Base-by-base conservation (phyloP, 2,113 vertebrate genomes). In the Thamnaconus septentrionalis region DNA sequence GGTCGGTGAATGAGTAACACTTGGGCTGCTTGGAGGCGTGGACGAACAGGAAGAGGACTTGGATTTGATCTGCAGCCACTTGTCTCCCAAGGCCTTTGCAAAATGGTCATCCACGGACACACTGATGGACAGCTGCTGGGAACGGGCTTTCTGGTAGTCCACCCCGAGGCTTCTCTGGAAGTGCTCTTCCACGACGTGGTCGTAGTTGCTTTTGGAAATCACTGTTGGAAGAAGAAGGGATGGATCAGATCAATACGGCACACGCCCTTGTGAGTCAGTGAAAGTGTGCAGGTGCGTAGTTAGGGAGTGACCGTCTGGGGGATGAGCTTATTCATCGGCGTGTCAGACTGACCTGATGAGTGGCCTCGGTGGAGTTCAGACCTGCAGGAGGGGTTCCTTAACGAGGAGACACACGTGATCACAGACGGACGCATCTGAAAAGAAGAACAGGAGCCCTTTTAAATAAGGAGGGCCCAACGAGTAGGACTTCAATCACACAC, bases 41-140 rank as follows among this genome's bases (percentile, higher is more conserved):
- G 87, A 91, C 3, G 89, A 90, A n/a, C 90, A 89, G 57, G 90
- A 88, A 51, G 89, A 87, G 11, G 89, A 90, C 56, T 87, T 90
- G 61, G 85, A 86, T 64, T 91, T 91, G 8, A 93, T 86, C 76
- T 92, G 85, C 41, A 86, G 87, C 92, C 92, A 93, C 71, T 91
- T 92, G 63, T 93, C 91, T 5, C 92, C 92, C 67, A 93, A 71
- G 41, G 92, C 92, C 75, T 93, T 93, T 82, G 93, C 90, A 6
- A 93, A 93, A 75, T 93, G 93, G 72, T 93, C 92, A 5, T 93
- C 93, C 2, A 93, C 93, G 0, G 93, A 93, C 31, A 91, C 87
- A 8, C 89, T 90, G 85, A 92, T 91, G 63, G 91, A 91, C 11
- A 90, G 79, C 71, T 87, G 89, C 83, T 79, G 82, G 53, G 89